Evolutionary conservation across 2,797 vertebrate species (phyloP).

Genomic region (Chloroceryle inda): DNA sequence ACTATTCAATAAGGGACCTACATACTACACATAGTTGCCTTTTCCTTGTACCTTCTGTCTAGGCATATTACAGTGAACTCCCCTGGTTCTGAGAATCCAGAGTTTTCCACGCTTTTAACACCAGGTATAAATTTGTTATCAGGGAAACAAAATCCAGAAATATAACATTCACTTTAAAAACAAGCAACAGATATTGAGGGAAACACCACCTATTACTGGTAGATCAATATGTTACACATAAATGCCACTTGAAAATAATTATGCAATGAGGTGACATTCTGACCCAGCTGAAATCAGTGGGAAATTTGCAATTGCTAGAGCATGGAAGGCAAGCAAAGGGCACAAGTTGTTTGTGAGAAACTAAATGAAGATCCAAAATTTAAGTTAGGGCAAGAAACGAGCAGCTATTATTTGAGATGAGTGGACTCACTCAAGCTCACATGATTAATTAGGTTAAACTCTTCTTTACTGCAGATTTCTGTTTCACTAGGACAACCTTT

Average conservation of each 20-base stretch:
- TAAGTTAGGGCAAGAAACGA: background rate
- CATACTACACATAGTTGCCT: background rate
- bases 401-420: background rate
- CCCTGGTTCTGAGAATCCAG: background rate
- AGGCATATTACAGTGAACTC: background rate
- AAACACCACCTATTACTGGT: background rate
- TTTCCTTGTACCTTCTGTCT: background rate
- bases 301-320: background rate
- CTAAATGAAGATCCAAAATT: background rate
- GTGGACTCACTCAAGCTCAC: background rate
- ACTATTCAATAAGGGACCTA: background rate
- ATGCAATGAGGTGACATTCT: background rate
- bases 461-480: background rate
- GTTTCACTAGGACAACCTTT: background rate
- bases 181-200: background rate
- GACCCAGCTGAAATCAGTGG: background rate
- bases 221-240: background rate
- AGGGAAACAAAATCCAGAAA: background rate
- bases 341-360: background rate
- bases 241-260: background rate
- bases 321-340: background rate
- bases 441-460: background rate
- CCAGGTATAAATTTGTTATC: background rate
- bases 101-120: background rate
- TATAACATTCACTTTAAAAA: background rate